phyloP scores from a whole-genome alignment of 2,888 invertebrate species.

The Chloromyia formosa region DNA sequence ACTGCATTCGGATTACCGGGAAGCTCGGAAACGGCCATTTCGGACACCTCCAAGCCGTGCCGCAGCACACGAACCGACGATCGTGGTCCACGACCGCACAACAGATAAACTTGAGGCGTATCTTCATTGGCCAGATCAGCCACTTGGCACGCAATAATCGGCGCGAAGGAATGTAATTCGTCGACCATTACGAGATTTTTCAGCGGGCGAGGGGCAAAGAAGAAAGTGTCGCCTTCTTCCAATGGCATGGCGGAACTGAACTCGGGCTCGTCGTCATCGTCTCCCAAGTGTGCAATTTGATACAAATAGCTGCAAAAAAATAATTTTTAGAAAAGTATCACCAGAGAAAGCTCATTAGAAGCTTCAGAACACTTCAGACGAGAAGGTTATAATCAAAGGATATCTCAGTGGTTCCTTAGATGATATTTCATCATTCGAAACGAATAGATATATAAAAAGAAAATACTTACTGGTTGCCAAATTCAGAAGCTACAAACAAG shows the following conservation, averaged over 20 bases:
- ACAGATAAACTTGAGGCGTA: slow-evolving; percentile 96
- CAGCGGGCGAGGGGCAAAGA: slow-evolving; percentile 93
- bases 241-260: slow-evolving; percentile 98
- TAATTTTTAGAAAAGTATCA: background rate
- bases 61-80: slow-evolving; percentile 92
- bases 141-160: slow-evolving; percentile 85
- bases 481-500: slow-evolving; percentile 97
- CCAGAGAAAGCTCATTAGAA: background rate
- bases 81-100: slow-evolving; percentile 95
- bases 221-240: slow-evolving; percentile 99
- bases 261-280: slow-evolving; percentile 98
- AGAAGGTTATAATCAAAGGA: slow-evolving; percentile 28
- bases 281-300: slow-evolving; percentile 99
- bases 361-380: slow-evolving; percentile 36
- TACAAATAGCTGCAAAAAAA: slow-evolving; percentile 82
- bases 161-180: slow-evolving; percentile 95
- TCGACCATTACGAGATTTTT: slow-evolving; percentile 96
- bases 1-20: slow-evolving; percentile 99
- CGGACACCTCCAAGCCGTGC: slow-evolving; percentile 97
- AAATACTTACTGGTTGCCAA: slow-evolving; percentile 97
- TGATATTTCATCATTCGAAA: slow-evolving; percentile 32
- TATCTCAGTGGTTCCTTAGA: slow-evolving; percentile 45
- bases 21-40: slow-evolving; percentile 99
- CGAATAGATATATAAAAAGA: background rate
- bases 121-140: slow-evolving; percentile 98